Conservation (phyloP, 1,140 invertebrate species). For the Ceratoteleas bidentatus region DNA sequence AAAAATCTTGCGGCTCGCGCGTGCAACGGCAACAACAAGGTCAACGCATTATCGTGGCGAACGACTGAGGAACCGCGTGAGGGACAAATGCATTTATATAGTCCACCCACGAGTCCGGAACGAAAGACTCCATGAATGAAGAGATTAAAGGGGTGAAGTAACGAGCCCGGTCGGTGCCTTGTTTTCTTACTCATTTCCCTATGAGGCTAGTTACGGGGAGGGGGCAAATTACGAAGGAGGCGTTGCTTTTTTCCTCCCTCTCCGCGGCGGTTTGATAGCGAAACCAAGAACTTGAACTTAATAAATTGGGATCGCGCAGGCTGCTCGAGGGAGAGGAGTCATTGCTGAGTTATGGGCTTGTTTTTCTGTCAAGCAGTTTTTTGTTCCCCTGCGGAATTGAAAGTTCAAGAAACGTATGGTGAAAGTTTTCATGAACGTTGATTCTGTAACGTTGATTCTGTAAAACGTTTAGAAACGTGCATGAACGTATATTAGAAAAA, state of each 20-base stretch:
- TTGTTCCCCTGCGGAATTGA: too few species aligned
- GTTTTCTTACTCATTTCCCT: slow-evolving; percentile 64
- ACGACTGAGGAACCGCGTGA: slow-evolving; percentile 62
- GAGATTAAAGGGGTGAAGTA: slow-evolving; percentile 62
- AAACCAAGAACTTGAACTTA: slow-evolving; percentile 68
- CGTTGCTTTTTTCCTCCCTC: slow-evolving; percentile 36
- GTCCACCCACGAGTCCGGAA: slow-evolving; percentile 73
- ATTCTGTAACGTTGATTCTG: too few species aligned
- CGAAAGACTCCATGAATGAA: slow-evolving; percentile 69
- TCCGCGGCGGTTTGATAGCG: slow-evolving; percentile 19
- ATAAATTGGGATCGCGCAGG: slow-evolving; percentile 37
- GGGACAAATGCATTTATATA: slow-evolving; percentile 76
- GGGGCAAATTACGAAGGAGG: slow-evolving; percentile 53
- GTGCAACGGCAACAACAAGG: slow-evolving; percentile 40
- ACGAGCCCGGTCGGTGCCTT: slow-evolving; percentile 64
- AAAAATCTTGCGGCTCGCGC: slow-evolving; percentile 8
- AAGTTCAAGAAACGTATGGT: too few species aligned
- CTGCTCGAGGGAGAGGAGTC: slow-evolving; percentile 1
- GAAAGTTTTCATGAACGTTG: too few species aligned
- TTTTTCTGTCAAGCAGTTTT: too few species aligned
- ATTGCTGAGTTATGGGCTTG: too few species aligned
- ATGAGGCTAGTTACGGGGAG: background rate
- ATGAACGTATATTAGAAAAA: too few species aligned
- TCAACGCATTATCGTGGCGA: slow-evolving; percentile 65
- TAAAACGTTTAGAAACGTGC: too few species aligned